These are phyloP conservation scores for Streptopelia turtur DNA, from an alignment of 2,797 vertebrate species.

Conservation along the genomic window DNA sequence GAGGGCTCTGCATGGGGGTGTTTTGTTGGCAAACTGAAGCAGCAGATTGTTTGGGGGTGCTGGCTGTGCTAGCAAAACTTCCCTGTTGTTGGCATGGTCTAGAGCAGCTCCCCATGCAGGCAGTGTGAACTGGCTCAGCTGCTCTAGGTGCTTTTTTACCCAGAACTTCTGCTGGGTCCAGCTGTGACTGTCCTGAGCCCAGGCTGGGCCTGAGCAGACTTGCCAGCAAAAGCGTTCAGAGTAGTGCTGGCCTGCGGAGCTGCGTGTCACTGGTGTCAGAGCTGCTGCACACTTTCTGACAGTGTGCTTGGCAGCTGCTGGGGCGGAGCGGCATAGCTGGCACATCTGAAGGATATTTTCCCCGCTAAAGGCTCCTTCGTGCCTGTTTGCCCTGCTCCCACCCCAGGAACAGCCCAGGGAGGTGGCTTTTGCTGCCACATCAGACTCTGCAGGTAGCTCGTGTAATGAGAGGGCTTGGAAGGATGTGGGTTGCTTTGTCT, in stretches of 20 bases:
- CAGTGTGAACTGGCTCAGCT: neutral
- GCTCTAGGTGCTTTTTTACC: neutral
- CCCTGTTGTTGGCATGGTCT: neutral
- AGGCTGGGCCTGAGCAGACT: neutral
- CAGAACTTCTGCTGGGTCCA: neutral
- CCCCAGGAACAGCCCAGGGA: too few relatives aligned
- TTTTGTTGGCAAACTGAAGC: neutral
- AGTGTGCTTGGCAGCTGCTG: neutral
- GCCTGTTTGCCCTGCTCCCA: neutral
- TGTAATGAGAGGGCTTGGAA: neutral
- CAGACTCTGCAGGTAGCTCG: neutral
- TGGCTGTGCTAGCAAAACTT: neutral
- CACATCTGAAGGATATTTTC: neutral
- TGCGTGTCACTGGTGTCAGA: neutral
- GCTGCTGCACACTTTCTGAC: neutral
- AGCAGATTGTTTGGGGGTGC: neutral
- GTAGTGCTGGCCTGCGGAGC: neutral
- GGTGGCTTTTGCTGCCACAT: neutral
- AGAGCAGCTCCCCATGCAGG: neutral
- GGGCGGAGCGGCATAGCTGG: neutral
- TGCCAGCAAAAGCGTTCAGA: neutral
- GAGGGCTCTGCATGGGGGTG: neutral
- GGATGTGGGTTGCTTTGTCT: neutral
- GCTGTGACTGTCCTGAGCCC: neutral
- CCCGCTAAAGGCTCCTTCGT: neutral